Conservation (phyloP, 2,797 vertebrate genomes). For the Poeciliopsis paucimaculata region DNA sequence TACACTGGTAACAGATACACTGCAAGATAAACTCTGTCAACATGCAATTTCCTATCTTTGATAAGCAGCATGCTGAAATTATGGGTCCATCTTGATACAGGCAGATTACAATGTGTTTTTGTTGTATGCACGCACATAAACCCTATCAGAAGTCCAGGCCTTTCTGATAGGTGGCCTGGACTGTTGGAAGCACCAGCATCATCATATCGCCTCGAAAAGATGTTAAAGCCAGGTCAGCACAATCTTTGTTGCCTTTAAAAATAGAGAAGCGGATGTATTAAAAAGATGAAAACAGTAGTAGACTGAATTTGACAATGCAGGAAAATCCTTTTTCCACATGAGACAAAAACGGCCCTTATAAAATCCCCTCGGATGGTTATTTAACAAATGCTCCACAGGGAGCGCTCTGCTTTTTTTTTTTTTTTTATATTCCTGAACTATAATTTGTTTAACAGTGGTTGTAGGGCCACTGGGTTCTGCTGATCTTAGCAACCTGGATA, state of each 20-base stretch:
- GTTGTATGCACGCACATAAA: background rate
- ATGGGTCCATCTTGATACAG: background rate
- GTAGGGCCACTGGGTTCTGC: slow-evolving; percentile 5
- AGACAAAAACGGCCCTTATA: background rate
- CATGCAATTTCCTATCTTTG: background rate
- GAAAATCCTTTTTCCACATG: slow-evolving; percentile 3
- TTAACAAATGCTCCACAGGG: slow-evolving; percentile 32
- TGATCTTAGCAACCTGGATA: slow-evolving; percentile 31
- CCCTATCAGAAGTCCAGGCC: too few relatives aligned
- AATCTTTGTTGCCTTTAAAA: background rate
- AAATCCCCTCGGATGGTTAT: background rate
- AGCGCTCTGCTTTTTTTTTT: slow-evolving; percentile 36
- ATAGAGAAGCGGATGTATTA: background rate
- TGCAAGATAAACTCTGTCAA: background rate
- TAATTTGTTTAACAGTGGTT: slow-evolving; percentile 41
- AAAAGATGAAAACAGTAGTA: background rate
- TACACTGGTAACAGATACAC: background rate
- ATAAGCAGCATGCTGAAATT: background rate
- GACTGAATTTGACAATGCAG: background rate
- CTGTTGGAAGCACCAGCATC: background rate
- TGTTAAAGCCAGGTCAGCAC: background rate
- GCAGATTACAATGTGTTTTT: background rate
- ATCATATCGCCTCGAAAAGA: background rate
- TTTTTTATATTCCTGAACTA: slow-evolving; percentile 29
- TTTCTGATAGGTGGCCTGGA: background rate